Conservation (phyloP, 2,797 vertebrate species). For the Cossypha caffra region DNA sequence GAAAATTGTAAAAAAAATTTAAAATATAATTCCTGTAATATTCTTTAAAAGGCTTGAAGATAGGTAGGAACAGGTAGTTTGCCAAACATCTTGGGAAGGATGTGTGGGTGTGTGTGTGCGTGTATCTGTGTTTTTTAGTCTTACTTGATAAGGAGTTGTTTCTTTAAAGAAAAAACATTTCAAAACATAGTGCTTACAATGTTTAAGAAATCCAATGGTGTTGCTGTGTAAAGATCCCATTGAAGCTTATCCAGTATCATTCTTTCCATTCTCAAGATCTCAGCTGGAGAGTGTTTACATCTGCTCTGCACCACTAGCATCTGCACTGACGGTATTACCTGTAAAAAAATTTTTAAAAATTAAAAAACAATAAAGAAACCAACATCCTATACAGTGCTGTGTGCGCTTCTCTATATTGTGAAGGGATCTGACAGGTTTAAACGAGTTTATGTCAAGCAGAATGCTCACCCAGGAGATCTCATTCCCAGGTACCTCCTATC, state of each 20-base stretch:
- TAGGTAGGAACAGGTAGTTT: constrained; percentile 13
- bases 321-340: constrained; percentile 85
- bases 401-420: neutral
- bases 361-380: constrained; percentile 78
- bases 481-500: neutral
- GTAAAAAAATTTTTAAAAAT: constrained; percentile 53
- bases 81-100: constrained; percentile 10
- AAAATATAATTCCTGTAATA: neutral
- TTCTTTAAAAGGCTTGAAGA: constrained; percentile 51
- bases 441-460: neutral
- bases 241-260: constrained; percentile 87
- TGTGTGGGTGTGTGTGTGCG: neutral
- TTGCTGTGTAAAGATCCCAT: constrained; percentile 87
- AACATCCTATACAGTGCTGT: constrained; percentile 38
- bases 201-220: constrained; percentile 87
- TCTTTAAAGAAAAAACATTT: constrained; percentile 30
- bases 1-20: neutral
- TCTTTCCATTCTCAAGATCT: constrained; percentile 90
- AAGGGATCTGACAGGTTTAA: neutral
- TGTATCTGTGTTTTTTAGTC: constrained; percentile 65
- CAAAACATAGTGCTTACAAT: constrained; percentile 79
- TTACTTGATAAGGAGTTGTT: constrained; percentile 65
- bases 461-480: neutral
- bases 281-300: constrained; percentile 83
- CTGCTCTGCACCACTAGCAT: constrained; percentile 83